phyloP scores from a whole-genome alignment of 2,888 invertebrate species.

The Athrips mouffetella region DNA sequence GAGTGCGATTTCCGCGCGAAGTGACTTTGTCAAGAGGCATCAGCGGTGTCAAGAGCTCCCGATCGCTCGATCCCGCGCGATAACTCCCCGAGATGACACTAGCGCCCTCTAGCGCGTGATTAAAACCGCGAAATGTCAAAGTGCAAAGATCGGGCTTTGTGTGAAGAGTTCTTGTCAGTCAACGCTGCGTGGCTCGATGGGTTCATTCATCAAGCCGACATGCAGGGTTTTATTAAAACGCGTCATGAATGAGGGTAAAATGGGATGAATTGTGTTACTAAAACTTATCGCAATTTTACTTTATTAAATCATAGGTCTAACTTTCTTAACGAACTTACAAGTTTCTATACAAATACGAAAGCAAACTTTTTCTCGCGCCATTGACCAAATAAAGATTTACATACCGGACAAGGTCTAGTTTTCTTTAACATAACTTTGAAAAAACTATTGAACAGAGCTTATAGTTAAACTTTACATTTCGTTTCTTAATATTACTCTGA shows the following conservation, averaged over 20 bases:
- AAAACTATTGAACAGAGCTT: no score
- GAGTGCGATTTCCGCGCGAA: constrained; percentile 44
- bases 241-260: neutral
- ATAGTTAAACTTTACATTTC: no score
- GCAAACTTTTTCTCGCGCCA: neutral
- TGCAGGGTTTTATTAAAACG: constrained; percentile 29
- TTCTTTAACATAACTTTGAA: no score
- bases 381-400: no score
- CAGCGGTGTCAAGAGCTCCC: constrained; percentile 59
- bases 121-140: constrained; percentile 75
- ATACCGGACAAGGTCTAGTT: no score
- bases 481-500: no score
- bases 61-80: constrained; percentile 42
- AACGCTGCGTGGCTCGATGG: constrained; percentile 52
- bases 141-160: constrained; percentile 75
- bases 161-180: constrained; percentile 46
- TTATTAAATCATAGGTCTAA: neutral
- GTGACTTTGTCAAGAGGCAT: constrained; percentile 62
- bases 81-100: constrained; percentile 32
- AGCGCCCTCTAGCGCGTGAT: constrained; percentile 71
- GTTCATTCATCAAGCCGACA: constrained; percentile 66
- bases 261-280: neutral
- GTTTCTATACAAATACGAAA: neutral
- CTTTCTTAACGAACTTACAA: no score
- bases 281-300: neutral